Evolutionary conservation across 2,888 invertebrate genomes (phyloP).

Genomic region (Drosophila macrospina): DNA sequence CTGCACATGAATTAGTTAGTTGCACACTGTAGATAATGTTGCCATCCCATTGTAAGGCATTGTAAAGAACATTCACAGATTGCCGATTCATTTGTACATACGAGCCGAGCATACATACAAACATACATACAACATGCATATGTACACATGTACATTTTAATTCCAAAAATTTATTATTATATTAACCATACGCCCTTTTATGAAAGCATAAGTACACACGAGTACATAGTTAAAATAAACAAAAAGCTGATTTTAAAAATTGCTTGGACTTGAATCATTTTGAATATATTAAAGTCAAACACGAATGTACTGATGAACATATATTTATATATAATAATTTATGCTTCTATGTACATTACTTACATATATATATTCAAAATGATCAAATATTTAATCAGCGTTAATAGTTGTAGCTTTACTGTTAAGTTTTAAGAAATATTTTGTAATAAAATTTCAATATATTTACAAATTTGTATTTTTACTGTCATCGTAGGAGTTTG

Average conservation of each 20-base stretch:
- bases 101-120: slow-evolving; percentile 20
- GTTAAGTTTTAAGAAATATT: slow-evolving; percentile 78
- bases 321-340: not conserved
- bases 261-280: slow-evolving; percentile 67
- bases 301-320: slow-evolving; percentile 3
- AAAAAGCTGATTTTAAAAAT: slow-evolving; percentile 61
- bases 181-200: slow-evolving; percentile 61
- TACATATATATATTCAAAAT: slow-evolving; percentile 62
- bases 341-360: slow-evolving; percentile 16
- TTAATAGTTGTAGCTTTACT: slow-evolving; percentile 70
- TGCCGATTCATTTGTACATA: slow-evolving; percentile 15
- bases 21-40: slow-evolving; percentile 10
- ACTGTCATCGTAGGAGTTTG: slow-evolving; percentile 21
- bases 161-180: slow-evolving; percentile 73
- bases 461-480: slow-evolving; percentile 60
- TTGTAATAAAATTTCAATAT: slow-evolving; percentile 77
- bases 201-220: slow-evolving; percentile 55
- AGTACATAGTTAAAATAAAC: slow-evolving; percentile 45
- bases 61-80: slow-evolving; percentile 3
- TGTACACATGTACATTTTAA: slow-evolving; percentile 65
- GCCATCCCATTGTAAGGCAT: not conserved
- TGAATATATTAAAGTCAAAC: slow-evolving; percentile 42
- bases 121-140: slow-evolving; percentile 50
- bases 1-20: slow-evolving; percentile 1
- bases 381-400: slow-evolving; percentile 70